These are phyloP conservation scores for Oithona nana DNA, from an alignment of 2,888 invertebrate genomes.

Conservation along the genomic window DNA sequence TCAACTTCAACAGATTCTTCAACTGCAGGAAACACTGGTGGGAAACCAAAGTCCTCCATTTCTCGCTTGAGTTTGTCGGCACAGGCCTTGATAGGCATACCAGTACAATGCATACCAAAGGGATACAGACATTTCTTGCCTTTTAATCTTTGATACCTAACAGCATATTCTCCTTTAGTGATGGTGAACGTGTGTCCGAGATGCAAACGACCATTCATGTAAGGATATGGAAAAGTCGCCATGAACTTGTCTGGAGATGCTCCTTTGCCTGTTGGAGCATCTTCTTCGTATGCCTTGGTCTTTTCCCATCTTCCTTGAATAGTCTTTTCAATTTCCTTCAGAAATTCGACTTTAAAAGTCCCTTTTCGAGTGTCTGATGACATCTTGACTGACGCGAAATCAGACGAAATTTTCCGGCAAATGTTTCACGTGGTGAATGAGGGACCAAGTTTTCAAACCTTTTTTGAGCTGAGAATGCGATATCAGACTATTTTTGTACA, in stretches of 20 bases:
- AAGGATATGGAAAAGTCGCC: slow-evolving; percentile 91
- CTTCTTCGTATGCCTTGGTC: slow-evolving; percentile 56
- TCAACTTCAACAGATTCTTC: slow-evolving; percentile 34
- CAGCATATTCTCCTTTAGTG: slow-evolving; percentile 93
- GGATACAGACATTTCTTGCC: slow-evolving; percentile 84
- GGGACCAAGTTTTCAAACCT: too few species aligned
- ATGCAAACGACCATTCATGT: slow-evolving; percentile 97
- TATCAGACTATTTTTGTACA: too few species aligned
- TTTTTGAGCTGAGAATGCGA: too few species aligned
- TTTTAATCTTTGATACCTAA: slow-evolving; percentile 72
- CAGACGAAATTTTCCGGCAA: background rate
- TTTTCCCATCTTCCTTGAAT: slow-evolving; percentile 71
- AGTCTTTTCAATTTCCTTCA: slow-evolving; percentile 67
- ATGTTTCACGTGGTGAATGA: too few species aligned
- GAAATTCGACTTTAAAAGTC: slow-evolving; percentile 83
- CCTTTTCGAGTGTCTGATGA: slow-evolving; percentile 50
- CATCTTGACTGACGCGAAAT: slow-evolving; percentile 18
- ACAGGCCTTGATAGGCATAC: slow-evolving; percentile 56
- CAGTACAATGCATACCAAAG: slow-evolving; percentile 93
- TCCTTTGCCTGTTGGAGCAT: slow-evolving; percentile 45
- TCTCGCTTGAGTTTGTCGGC: slow-evolving; percentile 91
- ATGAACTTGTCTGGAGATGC: slow-evolving; percentile 58
- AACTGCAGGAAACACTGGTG: slow-evolving; percentile 59
- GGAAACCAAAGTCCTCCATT: slow-evolving; percentile 73
- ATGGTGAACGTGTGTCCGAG: slow-evolving; percentile 91